phyloP scores from a whole-genome alignment of 2,113 vertebrate species.

The Centrocercus urophasianus region DNA sequence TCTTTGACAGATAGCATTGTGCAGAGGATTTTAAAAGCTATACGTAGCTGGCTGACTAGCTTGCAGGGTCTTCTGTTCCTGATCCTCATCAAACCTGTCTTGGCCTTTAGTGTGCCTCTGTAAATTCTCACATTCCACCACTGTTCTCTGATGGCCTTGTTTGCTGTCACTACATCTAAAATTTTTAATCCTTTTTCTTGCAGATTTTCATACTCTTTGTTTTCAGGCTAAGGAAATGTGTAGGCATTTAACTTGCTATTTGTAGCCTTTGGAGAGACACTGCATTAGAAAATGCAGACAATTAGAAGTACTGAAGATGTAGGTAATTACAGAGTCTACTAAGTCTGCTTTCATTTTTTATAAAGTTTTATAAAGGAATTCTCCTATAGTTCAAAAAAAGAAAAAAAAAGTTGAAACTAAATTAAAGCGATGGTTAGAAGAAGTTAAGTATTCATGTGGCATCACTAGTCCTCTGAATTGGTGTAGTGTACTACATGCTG shows the following conservation, averaged over 20 bases:
- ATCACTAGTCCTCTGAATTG: neutral
- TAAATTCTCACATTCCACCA: neutral
- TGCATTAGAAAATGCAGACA: neutral
- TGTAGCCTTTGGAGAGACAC: neutral
- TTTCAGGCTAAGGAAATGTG: slow-evolving; percentile 16
- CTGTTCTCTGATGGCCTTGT: neutral
- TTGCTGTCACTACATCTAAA: slow-evolving; percentile 5
- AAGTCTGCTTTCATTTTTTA: neutral
- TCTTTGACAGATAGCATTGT: slow-evolving; percentile 17
- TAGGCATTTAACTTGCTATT: neutral
- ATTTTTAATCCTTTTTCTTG: neutral
- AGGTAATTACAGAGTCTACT: neutral
- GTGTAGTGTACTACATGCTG: neutral
- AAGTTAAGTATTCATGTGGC: neutral
- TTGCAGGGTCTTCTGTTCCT: neutral
- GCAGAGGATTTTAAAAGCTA: slow-evolving; percentile 41
- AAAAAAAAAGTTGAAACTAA: neutral
- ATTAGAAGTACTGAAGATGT: neutral
- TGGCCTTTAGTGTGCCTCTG: slow-evolving; percentile 7
- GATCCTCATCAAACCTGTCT: slow-evolving; percentile 26
- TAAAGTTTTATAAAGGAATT: neutral
- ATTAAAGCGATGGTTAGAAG: neutral
- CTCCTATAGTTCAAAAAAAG: neutral
- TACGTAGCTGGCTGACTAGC: neutral
- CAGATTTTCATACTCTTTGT: neutral